Percentiles rank a stretch among this genome's conserved stretches.
phyloP scores from a whole-genome alignment of 37 sponge, comb jelly and placozoan genomes.

The Spongilla lacustris region DNA sequence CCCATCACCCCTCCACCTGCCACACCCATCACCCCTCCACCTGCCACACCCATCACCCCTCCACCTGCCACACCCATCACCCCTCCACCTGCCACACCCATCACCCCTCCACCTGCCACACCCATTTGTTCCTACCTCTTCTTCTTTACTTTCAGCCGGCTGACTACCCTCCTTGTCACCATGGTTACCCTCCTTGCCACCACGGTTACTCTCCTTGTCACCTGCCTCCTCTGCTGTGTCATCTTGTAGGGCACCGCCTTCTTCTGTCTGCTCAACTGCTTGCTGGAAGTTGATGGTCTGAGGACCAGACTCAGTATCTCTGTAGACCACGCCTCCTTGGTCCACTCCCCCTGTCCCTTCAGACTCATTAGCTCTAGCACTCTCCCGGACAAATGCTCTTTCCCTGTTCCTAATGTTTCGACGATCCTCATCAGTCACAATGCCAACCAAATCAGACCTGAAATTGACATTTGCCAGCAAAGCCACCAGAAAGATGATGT shows the following conservation, averaged over 20 bases:
- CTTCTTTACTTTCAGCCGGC: neutral
- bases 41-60: neutral
- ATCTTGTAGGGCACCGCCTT: neutral
- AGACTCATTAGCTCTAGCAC: neutral
- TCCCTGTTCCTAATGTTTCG: neutral
- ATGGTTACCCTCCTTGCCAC: neutral
- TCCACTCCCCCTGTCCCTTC: neutral
- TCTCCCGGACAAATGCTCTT: neutral
- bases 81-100: too few species aligned
- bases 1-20: too few species aligned
- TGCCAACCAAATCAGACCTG: neutral
- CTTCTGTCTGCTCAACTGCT: conserved; percentile 3
- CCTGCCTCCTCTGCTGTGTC: neutral
- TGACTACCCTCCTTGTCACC: neutral
- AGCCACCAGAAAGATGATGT: too few species aligned
- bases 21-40: too few species aligned
- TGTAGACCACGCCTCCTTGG: neutral
- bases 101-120: neutral
- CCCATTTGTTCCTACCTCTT: neutral
- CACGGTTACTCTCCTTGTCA: neutral
- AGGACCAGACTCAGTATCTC: neutral
- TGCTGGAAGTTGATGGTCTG: conserved; percentile 31
- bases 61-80: neutral
- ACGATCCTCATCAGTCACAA: neutral
- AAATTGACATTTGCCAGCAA: neutral